Percentiles rank a stretch among this genome's conserved stretches.
Evolutionary conservation across 2,113 vertebrate genomes (phyloP).

Genomic region (Neolamprologus caudopunctatus): DNA sequence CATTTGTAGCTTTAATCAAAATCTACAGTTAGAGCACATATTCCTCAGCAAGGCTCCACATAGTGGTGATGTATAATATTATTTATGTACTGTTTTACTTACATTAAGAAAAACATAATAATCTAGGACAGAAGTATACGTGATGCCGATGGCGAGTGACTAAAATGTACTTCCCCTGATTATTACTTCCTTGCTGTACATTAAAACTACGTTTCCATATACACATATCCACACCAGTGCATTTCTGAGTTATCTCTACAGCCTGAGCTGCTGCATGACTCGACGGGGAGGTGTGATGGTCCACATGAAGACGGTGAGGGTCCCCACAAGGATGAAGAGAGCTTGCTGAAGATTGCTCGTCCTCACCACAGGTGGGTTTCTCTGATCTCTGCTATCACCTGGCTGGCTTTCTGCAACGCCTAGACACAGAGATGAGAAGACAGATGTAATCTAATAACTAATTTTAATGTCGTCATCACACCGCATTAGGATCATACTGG

Average conservation of each 20-base stretch:
- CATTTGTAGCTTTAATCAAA: slow-evolving; percentile 60
- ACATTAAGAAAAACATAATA: slow-evolving; percentile 49
- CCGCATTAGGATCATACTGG: neutral
- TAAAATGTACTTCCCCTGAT: slow-evolving; percentile 16
- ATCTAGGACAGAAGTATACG: neutral
- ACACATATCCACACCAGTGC: slow-evolving; percentile 74
- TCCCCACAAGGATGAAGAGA: neutral
- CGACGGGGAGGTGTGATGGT: neutral
- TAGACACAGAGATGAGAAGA: slow-evolving; percentile 30
- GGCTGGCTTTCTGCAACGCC: slow-evolving; percentile 96
- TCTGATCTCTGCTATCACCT: slow-evolving; percentile 96
- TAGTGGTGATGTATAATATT: slow-evolving; percentile 27
- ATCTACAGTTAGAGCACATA: slow-evolving; percentile 45
- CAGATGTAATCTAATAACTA: neutral
- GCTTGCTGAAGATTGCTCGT: neutral
- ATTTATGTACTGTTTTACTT: slow-evolving; percentile 10
- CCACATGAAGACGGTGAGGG: neutral
- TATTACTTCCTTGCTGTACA: slow-evolving; percentile 76
- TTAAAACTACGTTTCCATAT: slow-evolving; percentile 64
- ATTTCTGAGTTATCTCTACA: slow-evolving; percentile 57
- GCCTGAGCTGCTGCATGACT: neutral
- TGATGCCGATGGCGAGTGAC: neutral
- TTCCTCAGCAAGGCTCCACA: slow-evolving; percentile 41
- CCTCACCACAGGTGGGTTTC: slow-evolving; percentile 98
- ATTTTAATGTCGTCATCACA: neutral